Evolutionary conservation across 1,140 invertebrate species (phyloP).

Genomic region (Leguminivora glycinivorella): DNA sequence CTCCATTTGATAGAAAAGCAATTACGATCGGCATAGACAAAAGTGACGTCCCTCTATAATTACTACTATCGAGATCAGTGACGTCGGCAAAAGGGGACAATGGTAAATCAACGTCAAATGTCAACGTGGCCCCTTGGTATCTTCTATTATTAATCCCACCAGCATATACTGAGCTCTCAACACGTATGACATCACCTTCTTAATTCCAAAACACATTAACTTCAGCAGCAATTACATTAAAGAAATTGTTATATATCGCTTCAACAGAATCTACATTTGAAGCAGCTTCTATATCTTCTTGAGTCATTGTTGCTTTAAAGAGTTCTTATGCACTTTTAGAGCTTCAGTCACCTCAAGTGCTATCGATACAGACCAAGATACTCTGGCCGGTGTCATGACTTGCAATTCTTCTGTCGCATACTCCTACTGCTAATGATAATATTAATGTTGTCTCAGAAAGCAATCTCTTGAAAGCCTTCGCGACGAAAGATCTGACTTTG

Average conservation of each 20-base stretch:
- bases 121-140: constrained; percentile 63
- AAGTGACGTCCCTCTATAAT: constrained; percentile 34
- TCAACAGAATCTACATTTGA: background rate
- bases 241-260: background rate
- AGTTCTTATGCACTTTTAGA: background rate
- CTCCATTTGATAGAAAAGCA: constrained; percentile 25
- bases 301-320: background rate
- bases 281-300: background rate
- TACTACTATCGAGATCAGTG: constrained; percentile 44
- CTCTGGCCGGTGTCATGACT: constrained; percentile 58
- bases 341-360: constrained; percentile 4
- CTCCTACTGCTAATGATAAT: constrained; percentile 75
- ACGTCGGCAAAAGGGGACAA: constrained; percentile 65
- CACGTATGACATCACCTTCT: constrained; percentile 50
- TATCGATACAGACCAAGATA: constrained; percentile 43
- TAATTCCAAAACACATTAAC: constrained; percentile 21
- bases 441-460: constrained; percentile 71
- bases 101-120: constrained; percentile 76
- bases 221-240: background rate
- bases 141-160: constrained; percentile 49
- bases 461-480: constrained; percentile 51
- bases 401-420: constrained; percentile 64
- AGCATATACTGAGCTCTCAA: constrained; percentile 46
- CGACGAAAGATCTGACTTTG: constrained; percentile 49
- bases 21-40: constrained; percentile 7